Evolutionary conservation across 2,888 invertebrate genomes (phyloP).

Genomic region (Entomobrya proxima): DNA sequence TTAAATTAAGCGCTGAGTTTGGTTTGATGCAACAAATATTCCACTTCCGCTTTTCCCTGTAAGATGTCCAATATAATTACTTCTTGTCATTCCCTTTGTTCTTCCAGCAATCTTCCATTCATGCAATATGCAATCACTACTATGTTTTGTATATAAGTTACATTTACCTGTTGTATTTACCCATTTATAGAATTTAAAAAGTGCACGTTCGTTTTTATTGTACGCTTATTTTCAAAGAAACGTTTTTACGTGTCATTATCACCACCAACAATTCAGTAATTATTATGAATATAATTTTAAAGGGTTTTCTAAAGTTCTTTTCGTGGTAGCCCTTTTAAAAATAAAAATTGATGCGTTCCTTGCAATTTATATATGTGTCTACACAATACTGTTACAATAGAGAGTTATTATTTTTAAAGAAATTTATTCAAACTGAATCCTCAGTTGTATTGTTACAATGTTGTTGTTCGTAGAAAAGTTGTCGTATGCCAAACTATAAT

Average conservation of each 20-base stretch:
- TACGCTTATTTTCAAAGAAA: conserved; percentile 1
- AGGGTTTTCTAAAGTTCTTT: too few species aligned
- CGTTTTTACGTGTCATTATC: neutral
- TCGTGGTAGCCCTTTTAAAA: neutral
- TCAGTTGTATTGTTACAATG: neutral
- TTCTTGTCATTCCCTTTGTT: conserved; percentile 16
- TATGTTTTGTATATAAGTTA: neutral
- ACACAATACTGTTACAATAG: neutral
- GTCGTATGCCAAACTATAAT: conserved; percentile 8
- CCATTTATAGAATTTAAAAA: neutral
- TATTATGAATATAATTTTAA: too few species aligned
- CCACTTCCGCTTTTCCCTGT: neutral
- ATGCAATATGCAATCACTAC: neutral
- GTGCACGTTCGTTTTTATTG: neutral
- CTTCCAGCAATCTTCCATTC: neutral
- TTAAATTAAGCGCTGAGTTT: neutral
- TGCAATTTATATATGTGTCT: neutral
- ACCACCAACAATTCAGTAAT: neutral
- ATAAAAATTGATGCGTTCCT: neutral
- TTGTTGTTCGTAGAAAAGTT: neutral
- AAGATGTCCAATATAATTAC: neutral
- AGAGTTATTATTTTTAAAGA: neutral
- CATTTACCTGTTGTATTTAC: neutral
- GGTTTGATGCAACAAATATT: neutral
- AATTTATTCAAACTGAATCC: neutral